These are phyloP conservation scores for Aricia artaxerxes DNA, from an alignment of 2,888 invertebrate genomes.

Conservation along the genomic window DNA sequence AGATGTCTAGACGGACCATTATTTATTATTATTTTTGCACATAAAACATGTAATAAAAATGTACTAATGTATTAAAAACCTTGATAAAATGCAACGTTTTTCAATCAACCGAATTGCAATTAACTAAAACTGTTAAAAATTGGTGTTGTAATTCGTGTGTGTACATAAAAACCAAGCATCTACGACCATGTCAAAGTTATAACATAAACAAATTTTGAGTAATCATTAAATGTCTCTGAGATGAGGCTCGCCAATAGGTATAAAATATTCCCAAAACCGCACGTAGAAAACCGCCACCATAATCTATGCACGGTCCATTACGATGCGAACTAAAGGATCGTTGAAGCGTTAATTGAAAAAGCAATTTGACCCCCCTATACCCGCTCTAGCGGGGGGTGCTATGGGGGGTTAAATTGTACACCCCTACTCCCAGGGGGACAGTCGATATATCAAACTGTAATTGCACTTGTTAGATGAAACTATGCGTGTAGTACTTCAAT, in stretches of 20 bases:
- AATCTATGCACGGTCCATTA: slow-evolving; percentile 57
- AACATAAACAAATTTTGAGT: neutral
- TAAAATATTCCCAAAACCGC: neutral
- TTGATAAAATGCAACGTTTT: no score
- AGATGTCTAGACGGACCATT: no score
- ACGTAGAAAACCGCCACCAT: slow-evolving; percentile 34
- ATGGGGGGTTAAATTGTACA: neutral
- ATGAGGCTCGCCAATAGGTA: neutral
- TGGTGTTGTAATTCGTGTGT: no score
- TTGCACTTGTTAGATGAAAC: slow-evolving; percentile 35
- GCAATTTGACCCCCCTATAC: slow-evolving; percentile 59
- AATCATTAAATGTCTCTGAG: neutral
- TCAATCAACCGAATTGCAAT: no score
- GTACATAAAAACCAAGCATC: no score
- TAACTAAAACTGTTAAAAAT: no score
- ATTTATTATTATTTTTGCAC: no score
- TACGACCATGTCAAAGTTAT: no score
- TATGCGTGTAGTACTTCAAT: neutral
- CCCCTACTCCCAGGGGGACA: neutral
- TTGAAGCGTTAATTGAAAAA: slow-evolving; percentile 68
- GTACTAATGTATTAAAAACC: no score
- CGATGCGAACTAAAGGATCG: slow-evolving; percentile 54
- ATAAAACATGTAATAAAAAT: no score
- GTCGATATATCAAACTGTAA: slow-evolving; percentile 33
- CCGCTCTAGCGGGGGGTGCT: slow-evolving; percentile 1